Base-by-base conservation (phyloP, 2,797 vertebrate species). In the Dallia pectoralis region DNA sequence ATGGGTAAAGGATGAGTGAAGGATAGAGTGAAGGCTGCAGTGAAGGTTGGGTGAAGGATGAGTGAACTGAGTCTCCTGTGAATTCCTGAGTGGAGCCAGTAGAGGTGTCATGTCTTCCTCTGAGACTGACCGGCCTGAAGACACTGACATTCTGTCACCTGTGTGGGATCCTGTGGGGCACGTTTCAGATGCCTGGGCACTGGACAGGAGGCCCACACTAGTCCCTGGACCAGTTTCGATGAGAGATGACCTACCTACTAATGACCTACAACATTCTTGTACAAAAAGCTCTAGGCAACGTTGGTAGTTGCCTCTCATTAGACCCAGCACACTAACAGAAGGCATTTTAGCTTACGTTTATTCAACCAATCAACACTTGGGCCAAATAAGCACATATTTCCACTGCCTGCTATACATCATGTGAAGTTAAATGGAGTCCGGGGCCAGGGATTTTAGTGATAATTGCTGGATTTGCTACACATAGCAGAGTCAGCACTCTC, bases 51-150 rank as follows among this genome's bases (percentile, higher is more conserved):
- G n/a, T n/a, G n/a, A n/a, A n/a, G n/a, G 27, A 29, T 64, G 6
- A 32, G 30, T 64, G 15, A 18, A 73, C 79, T 74, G 44, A 40
- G 51, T 53, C 51, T 53, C 19, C 6, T 53, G 51, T 53, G 51
- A 53, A 19, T 59, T 11, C 53, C 22, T 27, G n/a, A 59, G 53
- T 19, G 11, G 22, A 25, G 53, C 11, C 53, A 22, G 12, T 14
- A n/a, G 48, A 51, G 48, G 48, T 19, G 19, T 15, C 15, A 11
- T 59, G 44, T 49, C 63, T 64, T 72, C 73, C 77, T 78, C 48
- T 36, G 71, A 73, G 53, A 56, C 53, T 25, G 73, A 75, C 74
- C 44, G 47, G 44, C 25, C 30, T 70, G 69, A 70, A 70, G 74
- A 81, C 64, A 53, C 65, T 66, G 19, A 61, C 68, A 73, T 64